Evolutionary conservation across 2,888 invertebrate genomes (phyloP).

Genomic region (Mesoligia furuncula): DNA sequence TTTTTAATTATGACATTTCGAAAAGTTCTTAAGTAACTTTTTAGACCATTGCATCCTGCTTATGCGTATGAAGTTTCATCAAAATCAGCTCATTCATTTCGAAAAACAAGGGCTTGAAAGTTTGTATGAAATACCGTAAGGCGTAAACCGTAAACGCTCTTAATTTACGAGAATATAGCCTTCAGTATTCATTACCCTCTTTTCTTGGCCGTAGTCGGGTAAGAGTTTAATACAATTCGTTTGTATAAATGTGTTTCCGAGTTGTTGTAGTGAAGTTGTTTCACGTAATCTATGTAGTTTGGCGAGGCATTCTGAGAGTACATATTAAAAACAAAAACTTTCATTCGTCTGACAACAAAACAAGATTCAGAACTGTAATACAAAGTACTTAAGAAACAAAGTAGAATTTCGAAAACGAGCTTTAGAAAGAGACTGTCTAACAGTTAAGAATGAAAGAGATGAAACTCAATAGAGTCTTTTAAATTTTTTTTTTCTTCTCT

Average conservation of each 20-base stretch:
- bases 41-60: too few species aligned
- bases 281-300: constrained; percentile 13
- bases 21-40: too few species aligned
- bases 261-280: constrained; percentile 13
- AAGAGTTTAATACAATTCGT: constrained; percentile 6
- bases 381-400: not conserved
- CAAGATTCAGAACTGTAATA: constrained; percentile 2
- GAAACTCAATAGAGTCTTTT: too few species aligned
- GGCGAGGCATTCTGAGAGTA: constrained; percentile 1
- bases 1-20: too few species aligned
- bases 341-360: constrained; percentile 6
- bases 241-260: constrained; percentile 6
- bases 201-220: too few species aligned
- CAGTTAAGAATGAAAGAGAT: not conserved
- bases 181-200: not conserved
- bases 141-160: too few species aligned
- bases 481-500: not conserved
- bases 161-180: too few species aligned
- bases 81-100: too few species aligned
- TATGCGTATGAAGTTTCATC: too few species aligned
- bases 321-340: constrained; percentile 30
- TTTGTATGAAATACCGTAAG: too few species aligned
- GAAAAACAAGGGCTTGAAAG: too few species aligned
- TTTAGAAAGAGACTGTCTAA: not conserved
- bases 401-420: not conserved